Percentiles rank a stretch among this genome's conserved stretches.
Conservation (phyloP, 92 coral and sea anemone species). For the Meandrina meandrites region DNA sequence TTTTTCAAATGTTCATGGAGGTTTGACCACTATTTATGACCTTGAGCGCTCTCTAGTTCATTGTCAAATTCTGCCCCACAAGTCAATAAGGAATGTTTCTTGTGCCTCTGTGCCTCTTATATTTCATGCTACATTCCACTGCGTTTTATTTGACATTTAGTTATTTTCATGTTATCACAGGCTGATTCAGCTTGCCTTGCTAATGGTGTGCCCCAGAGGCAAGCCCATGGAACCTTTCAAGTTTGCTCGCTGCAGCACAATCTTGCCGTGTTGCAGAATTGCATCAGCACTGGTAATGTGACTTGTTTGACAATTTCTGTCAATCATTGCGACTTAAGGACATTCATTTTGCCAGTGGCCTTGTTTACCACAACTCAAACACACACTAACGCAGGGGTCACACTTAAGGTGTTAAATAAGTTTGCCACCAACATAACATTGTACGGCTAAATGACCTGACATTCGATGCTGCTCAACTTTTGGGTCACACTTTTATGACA, state of each 20-base stretch:
- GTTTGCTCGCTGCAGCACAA: background rate
- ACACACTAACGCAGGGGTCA: no score
- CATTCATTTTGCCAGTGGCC: no score
- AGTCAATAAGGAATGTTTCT: background rate
- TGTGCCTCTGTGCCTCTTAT: background rate
- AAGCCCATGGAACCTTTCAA: background rate
- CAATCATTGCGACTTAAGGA: background rate
- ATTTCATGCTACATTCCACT: background rate
- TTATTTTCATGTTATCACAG: background rate
- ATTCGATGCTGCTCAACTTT: no score
- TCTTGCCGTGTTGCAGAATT: background rate
- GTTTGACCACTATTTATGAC: background rate
- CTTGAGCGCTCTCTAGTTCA: slow-evolving; percentile 4
- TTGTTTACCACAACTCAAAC: no score
- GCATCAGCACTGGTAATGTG: background rate
- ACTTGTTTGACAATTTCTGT: background rate
- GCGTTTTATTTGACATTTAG: background rate
- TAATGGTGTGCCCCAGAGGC: background rate
- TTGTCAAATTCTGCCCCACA: slow-evolving; percentile 20
- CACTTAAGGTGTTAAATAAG: no score
- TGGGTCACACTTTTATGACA: no score
- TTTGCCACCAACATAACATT: no score
- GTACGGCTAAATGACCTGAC: no score
- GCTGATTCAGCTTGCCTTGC: background rate
- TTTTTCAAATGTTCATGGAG: background rate